Evolutionary conservation across 2,113 vertebrate species (phyloP), one percentile per base, ranked within the genome.

Genomic region (Ammodytes dubius): DNA sequence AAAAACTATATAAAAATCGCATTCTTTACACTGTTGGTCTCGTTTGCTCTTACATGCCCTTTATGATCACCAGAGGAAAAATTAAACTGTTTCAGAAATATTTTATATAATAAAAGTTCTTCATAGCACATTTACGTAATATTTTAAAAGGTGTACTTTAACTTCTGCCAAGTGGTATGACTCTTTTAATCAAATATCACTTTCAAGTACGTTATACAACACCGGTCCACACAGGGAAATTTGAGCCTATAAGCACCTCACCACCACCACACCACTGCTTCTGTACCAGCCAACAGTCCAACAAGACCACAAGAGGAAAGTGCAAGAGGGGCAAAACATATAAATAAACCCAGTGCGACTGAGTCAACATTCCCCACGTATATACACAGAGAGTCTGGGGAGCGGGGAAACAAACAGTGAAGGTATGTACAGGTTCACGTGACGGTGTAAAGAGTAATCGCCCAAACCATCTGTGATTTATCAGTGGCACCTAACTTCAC

Each of bases 261-360:
- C 76, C 40, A 11, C 27, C 27, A 27, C 1, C 27, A 27, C 27
- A 27, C 27, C 27, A 2, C 27, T 27, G 27, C 27, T 27, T 27
- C 79, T 76, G 79, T 87, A 39, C 7, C 50, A 50, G 52, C 78
- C 76, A 45, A 61, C 27, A 27, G 27, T 40, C 67, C 53, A 49
- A 83, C 53, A 60, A 60, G 53, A 81, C 63, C 82, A 74, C 57
- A 7, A 68, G 58, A 86, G 69, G 78, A 89, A 91, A 88, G 81
- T 86, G 90, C 91, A 89, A 86, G 64, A 53, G 70, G 68, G 70
- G 89, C 89, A 84, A 84, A 75, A 86, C 39, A 83, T 93, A 91
- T 90, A 93, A 93, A 92, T 91, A 92, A 89, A 81, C 79, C 27
- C 8, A 40, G 70, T 74, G 77, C 61, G 64, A 91, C 85, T 89